phyloP scores from a whole-genome alignment of 2,888 invertebrate species.

The Bimastos eiseni region DNA sequence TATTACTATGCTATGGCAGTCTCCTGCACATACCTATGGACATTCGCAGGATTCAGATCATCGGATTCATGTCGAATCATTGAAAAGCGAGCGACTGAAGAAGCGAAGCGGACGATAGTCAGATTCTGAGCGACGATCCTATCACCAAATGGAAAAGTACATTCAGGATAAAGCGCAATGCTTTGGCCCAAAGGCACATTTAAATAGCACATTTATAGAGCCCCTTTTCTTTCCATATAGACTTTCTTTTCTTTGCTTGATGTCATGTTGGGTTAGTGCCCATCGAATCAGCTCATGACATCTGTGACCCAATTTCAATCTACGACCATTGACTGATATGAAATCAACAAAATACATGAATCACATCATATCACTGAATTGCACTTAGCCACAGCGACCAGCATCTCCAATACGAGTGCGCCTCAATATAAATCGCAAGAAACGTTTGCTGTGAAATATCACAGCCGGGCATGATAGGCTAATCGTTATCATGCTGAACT shows the following conservation, averaged over 20 bases:
- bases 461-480: neutral
- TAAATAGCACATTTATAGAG: neutral
- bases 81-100: conserved; percentile 31
- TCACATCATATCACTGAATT: neutral
- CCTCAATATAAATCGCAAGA: neutral
- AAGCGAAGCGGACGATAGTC: conserved; percentile 34
- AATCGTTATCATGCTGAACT: neutral
- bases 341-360: neutral
- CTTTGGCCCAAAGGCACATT: too few relatives aligned
- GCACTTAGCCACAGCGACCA: neutral
- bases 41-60: conserved; percentile 32
- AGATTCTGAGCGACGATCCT: conserved; percentile 33
- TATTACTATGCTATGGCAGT: neutral
- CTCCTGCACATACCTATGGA: conserved; percentile 20
- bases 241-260: too few relatives aligned
- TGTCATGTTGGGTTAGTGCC: neutral
- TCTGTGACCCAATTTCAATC: neutral
- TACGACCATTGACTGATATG: neutral
- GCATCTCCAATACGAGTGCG: neutral
- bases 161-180: neutral
- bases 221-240: neutral
- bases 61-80: conserved; percentile 36
- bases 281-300: neutral
- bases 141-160: neutral
- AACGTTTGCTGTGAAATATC: neutral